Evolutionary conservation across 2,113 vertebrate genomes (phyloP).

Genomic region (Catharus bicknelli): DNA sequence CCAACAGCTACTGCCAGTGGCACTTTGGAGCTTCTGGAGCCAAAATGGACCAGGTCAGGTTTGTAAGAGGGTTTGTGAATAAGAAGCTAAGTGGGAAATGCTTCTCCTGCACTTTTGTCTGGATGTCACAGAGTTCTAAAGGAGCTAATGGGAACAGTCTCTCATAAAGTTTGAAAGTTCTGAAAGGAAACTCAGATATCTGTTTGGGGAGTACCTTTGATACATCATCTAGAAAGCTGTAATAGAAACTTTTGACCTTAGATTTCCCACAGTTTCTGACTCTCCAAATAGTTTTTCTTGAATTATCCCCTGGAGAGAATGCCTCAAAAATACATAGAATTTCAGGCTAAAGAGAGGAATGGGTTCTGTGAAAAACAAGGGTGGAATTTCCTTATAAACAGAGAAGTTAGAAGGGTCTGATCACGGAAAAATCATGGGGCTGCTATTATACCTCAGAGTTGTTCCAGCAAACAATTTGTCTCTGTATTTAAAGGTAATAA

Average conservation of each 20-base stretch:
- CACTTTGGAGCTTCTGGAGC: neutral
- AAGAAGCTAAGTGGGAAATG: neutral
- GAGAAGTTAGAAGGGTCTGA: neutral
- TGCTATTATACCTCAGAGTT: neutral
- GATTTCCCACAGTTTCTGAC: neutral
- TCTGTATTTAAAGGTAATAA: conserved; percentile 33
- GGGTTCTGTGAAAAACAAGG: neutral
- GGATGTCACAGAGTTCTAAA: neutral
- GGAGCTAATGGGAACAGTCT: neutral
- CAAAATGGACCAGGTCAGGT: neutral
- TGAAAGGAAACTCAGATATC: neutral
- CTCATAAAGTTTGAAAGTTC: neutral
- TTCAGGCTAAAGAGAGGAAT: neutral
- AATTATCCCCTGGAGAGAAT: neutral
- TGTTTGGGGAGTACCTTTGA: neutral
- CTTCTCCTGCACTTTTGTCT: neutral
- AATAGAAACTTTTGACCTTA: neutral
- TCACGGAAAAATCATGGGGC: neutral
- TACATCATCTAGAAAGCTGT: neutral
- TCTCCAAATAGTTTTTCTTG: neutral
- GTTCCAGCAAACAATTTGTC: neutral
- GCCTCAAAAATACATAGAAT: neutral
- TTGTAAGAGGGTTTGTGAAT: neutral
- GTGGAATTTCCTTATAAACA: neutral
- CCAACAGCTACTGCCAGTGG: neutral